Conservation (phyloP, 2,888 invertebrate species). For the Heliconius charithonia region DNA sequence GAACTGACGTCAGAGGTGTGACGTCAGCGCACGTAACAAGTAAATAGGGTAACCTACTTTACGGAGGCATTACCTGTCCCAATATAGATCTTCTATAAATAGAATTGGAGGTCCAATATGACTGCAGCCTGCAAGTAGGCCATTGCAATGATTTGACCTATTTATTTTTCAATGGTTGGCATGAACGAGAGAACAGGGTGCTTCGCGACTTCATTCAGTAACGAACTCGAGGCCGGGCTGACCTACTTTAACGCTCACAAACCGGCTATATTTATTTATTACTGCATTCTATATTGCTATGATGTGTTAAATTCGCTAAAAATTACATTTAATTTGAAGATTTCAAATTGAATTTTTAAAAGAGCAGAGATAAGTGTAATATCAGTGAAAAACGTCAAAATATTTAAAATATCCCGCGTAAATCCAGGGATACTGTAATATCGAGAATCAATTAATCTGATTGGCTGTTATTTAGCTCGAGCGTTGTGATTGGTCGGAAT, state of each 20-base stretch:
- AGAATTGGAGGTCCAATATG: constrained; percentile 67
- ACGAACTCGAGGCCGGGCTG: constrained; percentile 72
- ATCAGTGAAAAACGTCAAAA: constrained; percentile 44
- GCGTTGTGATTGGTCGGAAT: constrained; percentile 64
- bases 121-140: constrained; percentile 71
- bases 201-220: constrained; percentile 80
- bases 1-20: constrained; percentile 72
- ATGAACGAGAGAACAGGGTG: constrained; percentile 75
- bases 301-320: not conserved
- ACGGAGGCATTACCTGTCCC: constrained; percentile 80
- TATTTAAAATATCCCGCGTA: constrained; percentile 66
- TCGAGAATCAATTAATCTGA: constrained; percentile 53
- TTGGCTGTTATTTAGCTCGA: constrained; percentile 57
- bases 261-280: constrained; percentile 34
- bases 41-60: constrained; percentile 82
- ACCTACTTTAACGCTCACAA: constrained; percentile 60
- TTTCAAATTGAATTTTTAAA: not conserved
- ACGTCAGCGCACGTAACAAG: constrained; percentile 64
- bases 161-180: constrained; percentile 81
- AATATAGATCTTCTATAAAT: constrained; percentile 81
- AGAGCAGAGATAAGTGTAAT: constrained; percentile 10
- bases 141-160: constrained; percentile 83
- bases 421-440: constrained; percentile 48
- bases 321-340: not conserved
- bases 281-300: constrained; percentile 8